A percentile compares a stretch with the other conserved stretches of the same genome.
phyloP scores from a whole-genome alignment of 1,140 invertebrate species.

The Drosophila virilis region DNA sequence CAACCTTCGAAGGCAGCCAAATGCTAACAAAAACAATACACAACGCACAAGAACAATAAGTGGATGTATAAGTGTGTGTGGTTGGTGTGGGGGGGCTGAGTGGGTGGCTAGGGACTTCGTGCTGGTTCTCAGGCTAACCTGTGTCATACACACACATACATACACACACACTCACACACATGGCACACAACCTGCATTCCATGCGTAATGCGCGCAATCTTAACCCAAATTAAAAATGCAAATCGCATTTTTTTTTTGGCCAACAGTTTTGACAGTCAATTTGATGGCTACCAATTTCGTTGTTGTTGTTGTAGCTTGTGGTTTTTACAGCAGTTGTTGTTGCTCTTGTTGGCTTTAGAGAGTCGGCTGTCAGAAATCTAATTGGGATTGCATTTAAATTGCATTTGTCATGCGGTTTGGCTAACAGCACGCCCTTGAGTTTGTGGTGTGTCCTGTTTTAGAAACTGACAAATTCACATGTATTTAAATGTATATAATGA shows the following conservation, averaged over 20 bases:
- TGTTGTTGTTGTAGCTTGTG: constrained; percentile 18
- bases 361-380: constrained; percentile 31
- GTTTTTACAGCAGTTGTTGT: background rate
- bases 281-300: constrained; percentile 44
- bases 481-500: too few species aligned
- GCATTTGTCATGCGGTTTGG: constrained; percentile 31
- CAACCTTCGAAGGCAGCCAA: constrained; percentile 47
- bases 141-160: background rate
- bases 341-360: constrained; percentile 8
- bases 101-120: constrained; percentile 1
- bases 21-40: constrained; percentile 42
- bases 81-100: background rate
- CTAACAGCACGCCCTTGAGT: constrained; percentile 14
- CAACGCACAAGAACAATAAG: constrained; percentile 45
- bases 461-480: background rate
- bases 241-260: constrained; percentile 36
- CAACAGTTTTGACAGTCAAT: constrained; percentile 49
- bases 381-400: constrained; percentile 60
- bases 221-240: constrained; percentile 55
- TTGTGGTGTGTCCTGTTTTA: constrained; percentile 4
- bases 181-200: background rate
- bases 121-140: constrained; percentile 4
- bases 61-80: background rate
- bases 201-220: constrained; percentile 28
- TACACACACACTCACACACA: background rate